Conservation (phyloP, 2,113 vertebrate genomes). For the Nansenia antarctica region DNA sequence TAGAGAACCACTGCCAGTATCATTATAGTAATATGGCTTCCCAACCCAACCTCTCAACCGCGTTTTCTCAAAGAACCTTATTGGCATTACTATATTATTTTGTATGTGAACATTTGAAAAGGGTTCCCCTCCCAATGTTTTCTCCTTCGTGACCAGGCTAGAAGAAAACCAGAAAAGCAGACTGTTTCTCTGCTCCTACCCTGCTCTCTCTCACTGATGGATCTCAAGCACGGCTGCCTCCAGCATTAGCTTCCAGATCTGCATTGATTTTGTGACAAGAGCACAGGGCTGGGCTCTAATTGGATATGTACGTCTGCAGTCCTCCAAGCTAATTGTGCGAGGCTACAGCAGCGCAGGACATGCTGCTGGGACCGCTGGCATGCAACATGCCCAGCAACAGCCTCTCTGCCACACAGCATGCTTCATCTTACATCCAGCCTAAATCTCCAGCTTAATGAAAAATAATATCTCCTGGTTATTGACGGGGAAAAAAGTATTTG, state of each 20-base stretch:
- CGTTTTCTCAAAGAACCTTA: too few relatives aligned
- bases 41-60: too few relatives aligned
- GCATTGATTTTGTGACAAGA: constrained; percentile 68
- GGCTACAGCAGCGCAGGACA: constrained; percentile 19
- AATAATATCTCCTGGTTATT: too few relatives aligned
- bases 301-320: constrained; percentile 43
- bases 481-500: too few relatives aligned
- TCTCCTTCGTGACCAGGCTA: not conserved
- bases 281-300: constrained; percentile 44
- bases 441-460: constrained; percentile 4
- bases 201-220: constrained; percentile 18
- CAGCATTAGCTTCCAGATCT: constrained; percentile 28
- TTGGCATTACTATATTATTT: too few relatives aligned
- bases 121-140: too few relatives aligned
- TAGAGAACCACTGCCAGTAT: too few relatives aligned
- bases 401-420: not conserved
- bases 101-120: too few relatives aligned
- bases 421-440: not conserved
- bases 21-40: too few relatives aligned
- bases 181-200: not conserved
- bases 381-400: not conserved
- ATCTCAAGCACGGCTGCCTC: constrained; percentile 11
- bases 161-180: not conserved
- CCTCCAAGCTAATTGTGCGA: constrained; percentile 43
- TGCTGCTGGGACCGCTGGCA: constrained; percentile 17